Evolutionary conservation across 2,113 vertebrate genomes (phyloP), one percentile per base, ranked within the genome.

Genomic region (Phaethornis superciliosus): DNA sequence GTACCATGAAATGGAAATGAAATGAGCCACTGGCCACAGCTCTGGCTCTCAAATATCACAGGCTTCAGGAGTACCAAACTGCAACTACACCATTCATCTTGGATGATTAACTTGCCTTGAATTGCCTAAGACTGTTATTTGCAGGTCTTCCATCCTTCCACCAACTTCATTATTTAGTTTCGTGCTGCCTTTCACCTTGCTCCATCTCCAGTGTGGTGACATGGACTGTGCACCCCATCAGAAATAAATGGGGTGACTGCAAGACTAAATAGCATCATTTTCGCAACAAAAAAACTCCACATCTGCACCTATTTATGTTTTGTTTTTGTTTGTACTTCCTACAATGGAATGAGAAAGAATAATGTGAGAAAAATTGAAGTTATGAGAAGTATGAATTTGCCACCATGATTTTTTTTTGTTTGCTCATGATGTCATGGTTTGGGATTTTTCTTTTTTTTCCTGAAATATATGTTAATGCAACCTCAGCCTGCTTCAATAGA

Each of bases 321-420:
- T 82, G 37, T 9, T 94, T 92, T n/a, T n/a, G n/a, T n/a, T n/a
- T 40, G 17, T 64, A 81, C 72, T 88, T 88, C 76, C 64, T 74
- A 9, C n/a, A 70, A 19, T 62, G 85, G 91, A 94, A 95, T 93
- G 88, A 86, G 72, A 96, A 88, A 95, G 82, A 90, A 91, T 88
- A 94, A 91, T 60, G 85, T 9, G n/a, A 77, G 78, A 95, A 85
- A 89, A 95, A 95, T 88, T 21, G 81, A 71, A 30, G 40, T 40
- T 95, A 95, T 86, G 88, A 90, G 82, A 93, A 89, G 60, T 13
- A 93, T 84, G 85, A 75, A 33, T 93, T 95, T 88, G 30, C 65
- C 35, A 49, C 65, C 63, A 14, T 67, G 49, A 40, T 92, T 81
- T 85, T 81, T 9, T 40, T 90, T 71, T 8, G 42, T 81, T 94